Evolutionary conservation across 2,113 vertebrate genomes (phyloP).

Genomic region (Grus americana): DNA sequence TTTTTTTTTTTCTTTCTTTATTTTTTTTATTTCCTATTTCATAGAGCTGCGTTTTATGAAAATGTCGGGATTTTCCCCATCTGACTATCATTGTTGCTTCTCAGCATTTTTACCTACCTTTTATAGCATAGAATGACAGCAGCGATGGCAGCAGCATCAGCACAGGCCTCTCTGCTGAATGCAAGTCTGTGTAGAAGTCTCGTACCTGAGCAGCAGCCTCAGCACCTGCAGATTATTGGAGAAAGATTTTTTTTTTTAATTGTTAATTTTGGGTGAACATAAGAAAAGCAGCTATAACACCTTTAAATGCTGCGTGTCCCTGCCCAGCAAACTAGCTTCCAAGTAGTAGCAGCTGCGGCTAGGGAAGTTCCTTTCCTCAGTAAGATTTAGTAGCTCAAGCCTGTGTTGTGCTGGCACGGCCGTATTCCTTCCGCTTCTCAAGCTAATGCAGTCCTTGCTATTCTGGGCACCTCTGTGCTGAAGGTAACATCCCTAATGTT

Average conservation of each 20-base stretch:
- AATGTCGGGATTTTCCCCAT: background rate
- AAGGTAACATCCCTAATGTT: background rate
- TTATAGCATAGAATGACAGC: background rate
- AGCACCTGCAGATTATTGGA: background rate
- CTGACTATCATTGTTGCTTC: background rate
- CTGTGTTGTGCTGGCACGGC: background rate
- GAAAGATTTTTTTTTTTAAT: background rate
- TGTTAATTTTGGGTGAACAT: background rate
- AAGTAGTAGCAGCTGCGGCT: background rate
- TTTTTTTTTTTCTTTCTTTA: background rate
- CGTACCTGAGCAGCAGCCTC: background rate
- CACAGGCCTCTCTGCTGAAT: background rate
- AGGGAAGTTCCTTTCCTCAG: background rate
- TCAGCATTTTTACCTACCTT: constrained; percentile 11
- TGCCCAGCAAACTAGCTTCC: background rate
- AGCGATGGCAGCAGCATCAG: background rate
- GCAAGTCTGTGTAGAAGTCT: background rate
- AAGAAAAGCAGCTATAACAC: background rate
- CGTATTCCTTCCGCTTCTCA: background rate
- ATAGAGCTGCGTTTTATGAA: background rate
- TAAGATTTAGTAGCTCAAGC: background rate
- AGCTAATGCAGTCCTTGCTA: background rate
- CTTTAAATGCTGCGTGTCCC: background rate
- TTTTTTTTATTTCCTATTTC: background rate
- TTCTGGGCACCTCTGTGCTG: background rate